phyloP scores from a whole-genome alignment of 2,888 invertebrate species.

The Entomobrya proxima region DNA sequence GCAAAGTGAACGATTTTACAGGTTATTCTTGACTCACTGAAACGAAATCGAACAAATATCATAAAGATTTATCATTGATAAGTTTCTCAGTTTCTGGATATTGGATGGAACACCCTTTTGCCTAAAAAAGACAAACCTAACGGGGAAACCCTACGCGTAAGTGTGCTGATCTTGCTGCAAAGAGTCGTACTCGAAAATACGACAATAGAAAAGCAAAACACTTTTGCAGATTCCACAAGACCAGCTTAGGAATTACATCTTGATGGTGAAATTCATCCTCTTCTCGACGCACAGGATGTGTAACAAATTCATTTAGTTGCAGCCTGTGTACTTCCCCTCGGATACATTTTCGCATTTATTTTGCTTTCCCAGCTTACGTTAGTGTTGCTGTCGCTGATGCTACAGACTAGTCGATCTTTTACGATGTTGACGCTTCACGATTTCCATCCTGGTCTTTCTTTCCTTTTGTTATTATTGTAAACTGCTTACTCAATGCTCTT shows the following conservation, averaged over 20 bases:
- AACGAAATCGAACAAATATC: no score
- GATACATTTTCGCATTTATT: background rate
- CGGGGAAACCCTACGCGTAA: no score
- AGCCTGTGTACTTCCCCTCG: background rate
- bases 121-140: no score
- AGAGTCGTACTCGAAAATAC: no score
- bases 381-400: conserved; percentile 20
- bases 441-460: background rate
- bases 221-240: background rate
- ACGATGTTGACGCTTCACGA: background rate
- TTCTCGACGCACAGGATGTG: background rate
- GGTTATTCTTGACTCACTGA: no score
- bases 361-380: background rate
- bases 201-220: no score
- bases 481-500: conserved; percentile 27
- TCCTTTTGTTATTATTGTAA: conserved; percentile 25
- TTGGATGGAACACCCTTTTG: no score
- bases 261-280: background rate
- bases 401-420: background rate
- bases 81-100: no score
- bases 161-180: no score
- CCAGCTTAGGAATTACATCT: background rate
- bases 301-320: background rate
- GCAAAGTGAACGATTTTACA: no score
- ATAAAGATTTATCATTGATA: no score